Evolutionary conservation across 2,888 invertebrate genomes (phyloP).

Genomic region (Trimorus sp.): DNA sequence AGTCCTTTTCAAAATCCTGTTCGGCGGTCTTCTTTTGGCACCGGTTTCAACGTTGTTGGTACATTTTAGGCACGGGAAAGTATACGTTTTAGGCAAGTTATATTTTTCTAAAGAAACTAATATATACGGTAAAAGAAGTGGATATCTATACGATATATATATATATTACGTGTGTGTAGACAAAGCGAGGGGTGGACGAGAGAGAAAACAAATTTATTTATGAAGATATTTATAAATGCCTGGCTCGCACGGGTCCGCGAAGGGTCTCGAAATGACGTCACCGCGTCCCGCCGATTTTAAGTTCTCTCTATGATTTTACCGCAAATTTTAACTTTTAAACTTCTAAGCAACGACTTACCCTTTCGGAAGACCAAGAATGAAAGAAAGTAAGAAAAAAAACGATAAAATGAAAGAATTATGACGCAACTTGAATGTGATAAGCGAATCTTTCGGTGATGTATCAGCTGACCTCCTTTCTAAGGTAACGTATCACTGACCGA

Average conservation of each 20-base stretch:
- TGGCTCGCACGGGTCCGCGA: too few species aligned
- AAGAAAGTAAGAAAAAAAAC: constrained; percentile 4
- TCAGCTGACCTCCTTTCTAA: constrained; percentile 33
- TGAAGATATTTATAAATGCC: too few species aligned
- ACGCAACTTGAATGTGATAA: constrained; percentile 59
- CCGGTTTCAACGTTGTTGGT: constrained; percentile 13
- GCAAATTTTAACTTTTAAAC: too few species aligned
- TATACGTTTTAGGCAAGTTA: constrained; percentile 39
- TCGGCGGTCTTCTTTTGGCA: background rate
- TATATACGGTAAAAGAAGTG: constrained; percentile 17
- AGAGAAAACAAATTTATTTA: too few species aligned
- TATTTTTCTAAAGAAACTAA: constrained; percentile 46
- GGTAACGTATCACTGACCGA: constrained; percentile 53
- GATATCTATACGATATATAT: constrained; percentile 27
- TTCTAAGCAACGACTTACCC: too few species aligned
- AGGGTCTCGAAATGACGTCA: too few species aligned
- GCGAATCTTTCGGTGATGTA: constrained; percentile 62
- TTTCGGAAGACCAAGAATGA: too few species aligned
- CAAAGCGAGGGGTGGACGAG: background rate
- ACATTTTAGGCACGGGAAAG: constrained; percentile 25
- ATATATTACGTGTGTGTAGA: constrained; percentile 15
- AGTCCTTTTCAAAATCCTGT: background rate
- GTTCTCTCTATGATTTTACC: too few species aligned
- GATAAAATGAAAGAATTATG: constrained; percentile 29
- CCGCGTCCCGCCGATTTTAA: too few species aligned